These are phyloP conservation scores for Hesperophylax magnus DNA, from an alignment of 1,140 invertebrate genomes.

Conservation along the genomic window DNA sequence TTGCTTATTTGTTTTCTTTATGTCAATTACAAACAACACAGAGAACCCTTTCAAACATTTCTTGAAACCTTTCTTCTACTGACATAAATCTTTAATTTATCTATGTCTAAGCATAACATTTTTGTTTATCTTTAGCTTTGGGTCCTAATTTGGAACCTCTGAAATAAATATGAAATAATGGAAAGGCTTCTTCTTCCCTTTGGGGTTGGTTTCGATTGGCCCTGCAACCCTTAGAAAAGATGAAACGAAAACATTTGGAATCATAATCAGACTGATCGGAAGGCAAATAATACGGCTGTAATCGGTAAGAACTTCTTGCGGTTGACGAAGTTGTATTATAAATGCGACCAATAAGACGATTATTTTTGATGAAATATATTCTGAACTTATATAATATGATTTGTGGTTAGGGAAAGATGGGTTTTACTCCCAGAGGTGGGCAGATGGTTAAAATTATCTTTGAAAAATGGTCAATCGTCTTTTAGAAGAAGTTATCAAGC, in stretches of 20 bases:
- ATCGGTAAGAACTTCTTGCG: neutral
- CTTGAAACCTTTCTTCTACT: neutral
- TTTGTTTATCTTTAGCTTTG: slow-evolving; percentile 5
- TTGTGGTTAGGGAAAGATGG: neutral
- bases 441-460: too few species aligned
- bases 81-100: slow-evolving; percentile 39
- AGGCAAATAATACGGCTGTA: too few species aligned
- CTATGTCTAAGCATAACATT: slow-evolving; percentile 21
- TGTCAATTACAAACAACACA: neutral
- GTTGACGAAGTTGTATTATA: neutral
- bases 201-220: slow-evolving; percentile 39
- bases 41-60: slow-evolving; percentile 21
- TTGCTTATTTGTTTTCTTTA: neutral
- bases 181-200: slow-evolving; percentile 2
- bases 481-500: too few species aligned
- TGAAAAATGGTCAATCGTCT: too few species aligned
- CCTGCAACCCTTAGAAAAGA: slow-evolving; percentile 4
- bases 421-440: too few species aligned
- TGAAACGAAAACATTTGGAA: neutral
- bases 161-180: slow-evolving; percentile 45
- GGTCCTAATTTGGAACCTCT: slow-evolving; percentile 40
- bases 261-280: too few species aligned
- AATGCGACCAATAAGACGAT: neutral
- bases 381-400: neutral
- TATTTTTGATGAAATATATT: neutral